Evolutionary conservation across 37 sponge, comb jelly and placozoan genomes (phyloP), one percentile per base, ranked within the genome.

Genomic region (Axinella damicornis): DNA sequence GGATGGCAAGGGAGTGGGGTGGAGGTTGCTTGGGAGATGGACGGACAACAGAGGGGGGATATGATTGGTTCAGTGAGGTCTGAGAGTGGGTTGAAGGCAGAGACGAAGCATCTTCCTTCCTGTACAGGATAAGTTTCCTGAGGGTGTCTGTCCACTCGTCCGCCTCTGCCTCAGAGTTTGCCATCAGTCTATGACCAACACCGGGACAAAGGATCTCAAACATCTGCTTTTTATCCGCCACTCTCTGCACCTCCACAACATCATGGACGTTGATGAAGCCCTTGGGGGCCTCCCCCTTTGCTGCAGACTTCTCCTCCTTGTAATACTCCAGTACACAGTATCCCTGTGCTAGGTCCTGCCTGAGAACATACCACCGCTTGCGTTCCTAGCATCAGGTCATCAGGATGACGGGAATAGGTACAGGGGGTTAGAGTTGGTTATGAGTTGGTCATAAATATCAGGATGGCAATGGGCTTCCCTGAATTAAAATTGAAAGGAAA

Each of bases 201-300:
- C 94, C 94, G 1, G 94, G 94, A 73, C 94, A 94, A 30, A 94
- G 83, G 38, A 94, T 56, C 76, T 94, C 94, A 87, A 94, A 87
- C 24, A 56, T 87, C 74, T 94, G 94, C 40, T 83, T 89, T 74
- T 89, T 89, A 9, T 89, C 94, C 0, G 57, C 33, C 32, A 83
- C 74, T 52, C 91, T 57, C 14, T 83, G 84, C 12, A 88, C 87
- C 22, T 81, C 84, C 9, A 95, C 92, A 46, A 95, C 83, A 20
- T 86, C 77, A 30, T 60, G 73, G 21, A 95, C 70, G 52, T 81
- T 84, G 56, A 95, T 89, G 66, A 65, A 89, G 9, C 89, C 89
- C 40, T 88, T 92, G 27, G 87, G 80, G 56, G 77, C 33, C 6
- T 95, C 95, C 21, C 90, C 87, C 37, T 82, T 89, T 15, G 83